Conservation (phyloP, 30 jellyfish, hydroid and myxozoan genomes). For the Hydractinia echinata region DNA sequence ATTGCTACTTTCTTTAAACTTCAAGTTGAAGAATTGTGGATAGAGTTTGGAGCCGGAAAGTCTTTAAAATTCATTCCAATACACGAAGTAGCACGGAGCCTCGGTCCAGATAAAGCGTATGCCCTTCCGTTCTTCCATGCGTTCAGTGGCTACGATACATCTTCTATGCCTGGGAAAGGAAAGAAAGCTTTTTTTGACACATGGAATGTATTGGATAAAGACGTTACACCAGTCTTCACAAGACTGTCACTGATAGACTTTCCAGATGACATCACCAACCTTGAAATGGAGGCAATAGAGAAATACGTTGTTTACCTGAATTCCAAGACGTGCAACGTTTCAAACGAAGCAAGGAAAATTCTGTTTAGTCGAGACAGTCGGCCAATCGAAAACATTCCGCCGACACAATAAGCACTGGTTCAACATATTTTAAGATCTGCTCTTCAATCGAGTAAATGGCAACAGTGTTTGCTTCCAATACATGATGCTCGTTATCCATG, state of each 20-base stretch:
- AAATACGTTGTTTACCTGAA: too few species aligned
- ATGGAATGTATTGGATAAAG: not conserved
- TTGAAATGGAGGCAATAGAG: too few species aligned
- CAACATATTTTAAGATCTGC: not conserved
- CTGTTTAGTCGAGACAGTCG: not conserved
- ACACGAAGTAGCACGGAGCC: not conserved
- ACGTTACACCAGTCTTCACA: too few species aligned
- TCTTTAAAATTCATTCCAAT: not conserved
- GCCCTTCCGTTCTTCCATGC: not conserved
- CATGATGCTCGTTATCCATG: too few species aligned
- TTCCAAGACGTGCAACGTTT: too few species aligned
- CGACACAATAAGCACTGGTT: not conserved
- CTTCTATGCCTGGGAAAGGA: not conserved
- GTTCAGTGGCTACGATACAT: not conserved
- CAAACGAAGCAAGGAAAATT: not conserved
- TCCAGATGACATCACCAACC: too few species aligned
- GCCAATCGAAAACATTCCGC: not conserved
- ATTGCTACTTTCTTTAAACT: too few species aligned
- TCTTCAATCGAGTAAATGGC: not conserved
- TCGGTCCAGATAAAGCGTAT: not conserved
- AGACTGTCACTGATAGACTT: too few species aligned
- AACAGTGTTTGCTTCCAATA: not conserved
- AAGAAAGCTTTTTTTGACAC: not conserved
- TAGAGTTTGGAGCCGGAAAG: conserved; percentile 1
- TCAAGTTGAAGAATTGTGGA: not conserved